phyloP scores from a whole-genome alignment of 2,113 vertebrate genomes.

The Paracanthobrama guichenoti region DNA sequence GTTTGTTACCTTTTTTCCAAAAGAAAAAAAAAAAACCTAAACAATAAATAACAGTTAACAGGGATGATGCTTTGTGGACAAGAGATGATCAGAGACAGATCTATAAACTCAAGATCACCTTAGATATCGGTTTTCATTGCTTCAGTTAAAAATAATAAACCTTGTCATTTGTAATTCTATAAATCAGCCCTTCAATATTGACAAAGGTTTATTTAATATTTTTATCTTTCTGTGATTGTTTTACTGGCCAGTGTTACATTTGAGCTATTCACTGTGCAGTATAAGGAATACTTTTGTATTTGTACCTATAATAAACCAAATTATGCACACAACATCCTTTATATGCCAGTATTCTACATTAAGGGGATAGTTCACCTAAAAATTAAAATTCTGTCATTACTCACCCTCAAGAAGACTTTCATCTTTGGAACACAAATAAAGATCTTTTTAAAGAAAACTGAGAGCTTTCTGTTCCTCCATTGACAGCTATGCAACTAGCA shows the following conservation, averaged over 20 bases:
- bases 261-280: neutral
- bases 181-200: neutral
- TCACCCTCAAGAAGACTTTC: too few species aligned
- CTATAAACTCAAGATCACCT: neutral
- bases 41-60: neutral
- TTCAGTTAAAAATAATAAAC: neutral
- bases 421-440: too few species aligned
- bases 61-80: neutral
- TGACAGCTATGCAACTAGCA: too few species aligned
- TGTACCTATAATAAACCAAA: neutral
- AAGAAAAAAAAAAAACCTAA: too few species aligned
- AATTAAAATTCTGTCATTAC: too few species aligned
- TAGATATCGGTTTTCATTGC: neutral
- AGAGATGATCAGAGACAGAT: neutral
- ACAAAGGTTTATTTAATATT: neutral
- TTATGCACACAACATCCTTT: neutral
- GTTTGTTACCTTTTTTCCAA: neutral
- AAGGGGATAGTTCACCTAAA: too few species aligned
- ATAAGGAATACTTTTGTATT: neutral
- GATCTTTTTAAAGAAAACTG: too few species aligned
- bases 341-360: neutral
- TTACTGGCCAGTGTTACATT: neutral
- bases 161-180: neutral
- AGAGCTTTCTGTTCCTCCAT: too few species aligned
- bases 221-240: neutral